These are phyloP conservation scores for Hydractinia symbiolongicarpus DNA, from an alignment of 30 jellyfish, hydroid and myxozoan species.

Conservation along the genomic window DNA sequence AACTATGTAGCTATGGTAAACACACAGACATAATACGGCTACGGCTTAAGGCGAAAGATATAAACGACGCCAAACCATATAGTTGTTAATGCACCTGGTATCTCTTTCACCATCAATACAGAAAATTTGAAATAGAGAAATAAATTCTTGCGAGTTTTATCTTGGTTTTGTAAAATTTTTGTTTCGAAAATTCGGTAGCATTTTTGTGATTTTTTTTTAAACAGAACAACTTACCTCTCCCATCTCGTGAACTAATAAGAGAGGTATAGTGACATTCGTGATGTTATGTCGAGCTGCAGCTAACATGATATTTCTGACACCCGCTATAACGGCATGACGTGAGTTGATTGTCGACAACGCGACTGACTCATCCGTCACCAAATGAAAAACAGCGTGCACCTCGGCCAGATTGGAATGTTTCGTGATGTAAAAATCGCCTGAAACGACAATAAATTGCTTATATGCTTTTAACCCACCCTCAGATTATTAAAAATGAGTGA, in stretches of 20 bases:
- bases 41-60: too few relatives aligned
- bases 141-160: too few relatives aligned
- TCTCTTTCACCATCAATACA: too few relatives aligned
- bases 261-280: conserved; percentile 69
- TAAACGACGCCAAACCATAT: too few relatives aligned
- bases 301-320: conserved; percentile 71
- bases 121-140: too few relatives aligned
- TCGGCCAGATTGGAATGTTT: conserved; percentile 89
- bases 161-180: too few relatives aligned
- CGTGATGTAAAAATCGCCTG: conserved; percentile 88
- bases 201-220: not conserved
- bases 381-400: conserved; percentile 86
- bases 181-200: not conserved
- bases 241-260: conserved; percentile 81
- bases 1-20: too few relatives aligned
- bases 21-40: too few relatives aligned
- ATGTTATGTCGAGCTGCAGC: conserved; percentile 91
- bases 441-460: not conserved
- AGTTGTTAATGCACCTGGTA: too few relatives aligned
- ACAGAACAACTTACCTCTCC: conserved; percentile 56
- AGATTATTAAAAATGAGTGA: not conserved
- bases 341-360: conserved; percentile 55
- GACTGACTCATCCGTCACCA: conserved; percentile 81
- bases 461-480: not conserved
- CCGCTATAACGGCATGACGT: conserved; percentile 82